phyloP scores from a whole-genome alignment of 1,140 invertebrate species.

The Dreissena polymorpha region DNA sequence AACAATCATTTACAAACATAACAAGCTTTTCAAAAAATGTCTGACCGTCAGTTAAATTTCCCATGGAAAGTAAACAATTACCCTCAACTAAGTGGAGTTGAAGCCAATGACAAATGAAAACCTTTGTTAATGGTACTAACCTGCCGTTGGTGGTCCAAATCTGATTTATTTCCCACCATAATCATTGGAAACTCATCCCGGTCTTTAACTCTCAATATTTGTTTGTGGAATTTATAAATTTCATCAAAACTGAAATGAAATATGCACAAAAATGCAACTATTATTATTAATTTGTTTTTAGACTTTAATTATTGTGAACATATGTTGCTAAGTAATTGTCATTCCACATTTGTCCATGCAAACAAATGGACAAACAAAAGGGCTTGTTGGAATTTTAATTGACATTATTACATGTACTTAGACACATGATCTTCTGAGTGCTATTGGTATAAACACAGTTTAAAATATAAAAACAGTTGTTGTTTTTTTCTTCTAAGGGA shows the following conservation, averaged over 20 bases:
- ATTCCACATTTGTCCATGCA: neutral
- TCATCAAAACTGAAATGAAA: slow-evolving; percentile 88
- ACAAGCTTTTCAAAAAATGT: too few species aligned
- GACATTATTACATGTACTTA: too few species aligned
- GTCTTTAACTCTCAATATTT: slow-evolving; percentile 85
- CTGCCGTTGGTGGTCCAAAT: slow-evolving; percentile 93
- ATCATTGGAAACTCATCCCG: slow-evolving; percentile 95
- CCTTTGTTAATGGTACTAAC: slow-evolving; percentile 80
- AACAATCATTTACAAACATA: too few species aligned
- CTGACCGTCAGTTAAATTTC: too few species aligned
- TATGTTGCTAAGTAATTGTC: neutral
- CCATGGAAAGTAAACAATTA: neutral
- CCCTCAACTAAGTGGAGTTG: too few species aligned
- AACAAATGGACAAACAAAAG: neutral
- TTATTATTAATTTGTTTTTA: neutral
- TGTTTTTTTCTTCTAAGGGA: too few species aligned
- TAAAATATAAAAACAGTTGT: too few species aligned
- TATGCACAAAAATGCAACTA: neutral
- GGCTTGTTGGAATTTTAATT: neutral
- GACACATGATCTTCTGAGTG: too few species aligned
- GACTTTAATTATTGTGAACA: neutral
- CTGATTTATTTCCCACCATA: slow-evolving; percentile 98
- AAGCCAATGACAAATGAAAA: neutral
- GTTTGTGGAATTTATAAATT: slow-evolving; percentile 96
- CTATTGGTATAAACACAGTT: too few species aligned